Conservation (phyloP, 2,888 invertebrate species). For the Polietes domitor region DNA sequence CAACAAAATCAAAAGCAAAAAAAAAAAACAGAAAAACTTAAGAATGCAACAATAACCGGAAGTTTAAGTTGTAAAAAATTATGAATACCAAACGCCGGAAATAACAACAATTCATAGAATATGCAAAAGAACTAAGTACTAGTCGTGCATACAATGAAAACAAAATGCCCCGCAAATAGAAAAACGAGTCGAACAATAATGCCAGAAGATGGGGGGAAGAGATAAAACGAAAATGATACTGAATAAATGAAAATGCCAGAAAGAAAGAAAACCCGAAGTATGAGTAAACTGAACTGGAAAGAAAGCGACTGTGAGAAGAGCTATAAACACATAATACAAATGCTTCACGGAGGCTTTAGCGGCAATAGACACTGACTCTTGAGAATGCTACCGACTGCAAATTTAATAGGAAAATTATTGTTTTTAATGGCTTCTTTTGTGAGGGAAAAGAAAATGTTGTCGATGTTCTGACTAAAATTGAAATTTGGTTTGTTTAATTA, state of each 20-base stretch:
- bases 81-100: conserved; percentile 42
- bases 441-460: too few species aligned
- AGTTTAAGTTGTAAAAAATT: conserved; percentile 41
- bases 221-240: neutral
- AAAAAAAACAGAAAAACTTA: conserved; percentile 34
- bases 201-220: neutral
- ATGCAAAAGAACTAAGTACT: conserved; percentile 7
- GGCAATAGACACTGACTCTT: too few species aligned
- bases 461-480: too few species aligned
- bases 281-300: too few species aligned
- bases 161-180: neutral
- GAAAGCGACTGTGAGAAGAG: too few species aligned
- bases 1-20: neutral
- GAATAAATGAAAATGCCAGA: neutral
- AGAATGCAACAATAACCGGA: conserved; percentile 32
- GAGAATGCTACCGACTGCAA: too few species aligned
- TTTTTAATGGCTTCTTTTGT: too few species aligned
- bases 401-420: too few species aligned
- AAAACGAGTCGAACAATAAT: neutral
- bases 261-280: neutral
- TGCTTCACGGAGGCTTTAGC: too few species aligned
- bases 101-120: conserved; percentile 39
- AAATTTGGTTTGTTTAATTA: too few species aligned
- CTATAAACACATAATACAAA: too few species aligned
- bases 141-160: neutral